Base-by-base conservation (phyloP, 2,797 vertebrate genomes). In the Geotria australis region DNA sequence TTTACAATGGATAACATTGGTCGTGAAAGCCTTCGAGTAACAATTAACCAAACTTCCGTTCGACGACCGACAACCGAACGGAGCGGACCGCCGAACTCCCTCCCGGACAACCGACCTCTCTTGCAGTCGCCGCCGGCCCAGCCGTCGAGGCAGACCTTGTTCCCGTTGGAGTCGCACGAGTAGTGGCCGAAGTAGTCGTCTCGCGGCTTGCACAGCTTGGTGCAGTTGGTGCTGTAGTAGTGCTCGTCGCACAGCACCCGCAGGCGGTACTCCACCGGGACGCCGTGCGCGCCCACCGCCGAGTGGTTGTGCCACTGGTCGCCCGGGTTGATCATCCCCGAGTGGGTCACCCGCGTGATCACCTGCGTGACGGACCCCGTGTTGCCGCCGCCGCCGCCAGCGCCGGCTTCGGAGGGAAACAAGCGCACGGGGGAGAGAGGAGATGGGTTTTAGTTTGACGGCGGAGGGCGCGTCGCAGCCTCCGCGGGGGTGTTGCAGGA, bases 321-420 rank as follows among this genome's bases (percentile, higher is more conserved):
- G 9, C 85, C 82, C 0, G 86, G 86, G 67, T 77, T 83, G 63
- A 88, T 78, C 76, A 81, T 79, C 9, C 83, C 82, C 15, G 79
- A 78, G 10, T 76, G 66, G 3, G 80, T 68, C 65, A 78, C 78
- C 57, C 84, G 75, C 59, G 81, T 81, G 3, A 95, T 89, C 61
- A 94, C 69, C 58, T 78, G 62, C 46, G 24, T 38, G 24, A 4
- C 24, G 24, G 24, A 38, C 24, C 24, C 24, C 24, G 24, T 38
- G 24, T 5, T 38, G 24, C 24, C 24, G 3, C 24, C 5, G 24
- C 24, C 5, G 24, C 24, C 13, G 13, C 13, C 38, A 24, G 24
- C 24, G 5, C 24, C 5, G 5, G 24, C 24, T 38, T 24, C 5
- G 24, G 24, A 5, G 24, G 24, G 38, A 38, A 5, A 38, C n/a